Evolutionary conservation across 1,140 invertebrate genomes (phyloP), one percentile per base, ranked within the genome.

Genomic region (Drosophila nasuta): DNA sequence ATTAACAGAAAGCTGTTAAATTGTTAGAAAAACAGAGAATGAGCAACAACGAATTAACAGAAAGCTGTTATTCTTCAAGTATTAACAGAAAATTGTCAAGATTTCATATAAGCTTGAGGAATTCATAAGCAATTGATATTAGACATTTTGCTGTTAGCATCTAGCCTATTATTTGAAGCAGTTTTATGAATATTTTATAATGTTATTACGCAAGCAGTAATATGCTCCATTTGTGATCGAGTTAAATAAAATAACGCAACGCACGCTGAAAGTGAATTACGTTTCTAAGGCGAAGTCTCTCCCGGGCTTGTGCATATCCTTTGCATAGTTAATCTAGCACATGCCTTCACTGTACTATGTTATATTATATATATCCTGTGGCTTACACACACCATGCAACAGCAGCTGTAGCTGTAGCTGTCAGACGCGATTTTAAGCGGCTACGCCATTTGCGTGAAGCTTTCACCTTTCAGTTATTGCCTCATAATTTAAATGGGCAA

Each of bases 401-500:
- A 38, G 35, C 35, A 33, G 33, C 33, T 33, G 33, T 33, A 33
- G 33, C 33, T 33, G 33, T 33, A 58, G 60, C 63, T 88, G 72
- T 77, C 46, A 65, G 41, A 28, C 75, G 49, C 56, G 66, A 38
- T 67, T 75, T 70, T 38, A 58, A 46, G 35, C 57, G 13, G 35
- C 57, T 57, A 20, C 25, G 43, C 43, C 46, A 52, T n/a, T 20
- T 60, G 56, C 64, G 17, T 25, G 20, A 30, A 43, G 28, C 60
- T 73, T 68, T 63, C 58, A 63, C 60, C 65, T 72, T 76, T 57
- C 66, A 59, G 60, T 77, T 76, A 76, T 56, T 73, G 41, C 63
- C 64, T 69, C 74, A 89, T 80, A 88, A 78, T 89, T 88, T 89
- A 83, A 87, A 88, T 74, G 80, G 83, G 51, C 77, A 83, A 75